Base-by-base conservation (phyloP, 2,113 vertebrate species). In the Gasterosteus aculeatus region DNA sequence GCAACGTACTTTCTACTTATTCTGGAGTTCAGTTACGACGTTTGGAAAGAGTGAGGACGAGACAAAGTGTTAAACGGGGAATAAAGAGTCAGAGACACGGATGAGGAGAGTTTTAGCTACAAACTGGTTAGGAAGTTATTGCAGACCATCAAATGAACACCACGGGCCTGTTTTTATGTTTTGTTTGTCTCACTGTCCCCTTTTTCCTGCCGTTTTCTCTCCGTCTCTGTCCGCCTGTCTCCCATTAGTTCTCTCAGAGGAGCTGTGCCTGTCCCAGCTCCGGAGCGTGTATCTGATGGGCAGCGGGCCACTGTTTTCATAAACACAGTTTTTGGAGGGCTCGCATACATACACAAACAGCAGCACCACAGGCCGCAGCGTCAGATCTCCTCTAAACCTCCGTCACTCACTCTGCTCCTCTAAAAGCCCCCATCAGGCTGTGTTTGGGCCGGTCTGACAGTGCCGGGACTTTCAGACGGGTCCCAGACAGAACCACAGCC, bases 301-400 rank as follows among this genome's bases (percentile, higher is more conserved):
- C 91, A 84, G 80, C 1, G 39, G 53, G 89, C 92, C 90, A 89
- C 87, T 91, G 90, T 92, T 92, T 92, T 93, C 88, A 91, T 93
- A 92, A 93, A 91, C 85, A 91, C 82, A 78, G 84, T 76, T 88
- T 92, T 86, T 80, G 90, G 88, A 89, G 84, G 84, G 80, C 80
- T 49, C 77, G 86, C 81, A 84, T 89, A 88, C 81, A 87, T 89
- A 85, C 89, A 90, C 92, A 92, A 92, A 93, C 90, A 92, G 85
- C 89, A 83, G 89, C 91, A 83, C 77, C 84, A 83, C 87, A 87
- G 90, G 82, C 89, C 78, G 81, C 78, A 51, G 84, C 89, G 89
- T 92, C 92, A 91, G 80, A 88, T 88, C 90, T 85, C 84, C 80
- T 88, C 81, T 87, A 90, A 87, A 89, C 85, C 87, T 85, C 90